phyloP scores from a whole-genome alignment of 53 echinoderm and acorn worm species.

The Echinarachnius parma region DNA sequence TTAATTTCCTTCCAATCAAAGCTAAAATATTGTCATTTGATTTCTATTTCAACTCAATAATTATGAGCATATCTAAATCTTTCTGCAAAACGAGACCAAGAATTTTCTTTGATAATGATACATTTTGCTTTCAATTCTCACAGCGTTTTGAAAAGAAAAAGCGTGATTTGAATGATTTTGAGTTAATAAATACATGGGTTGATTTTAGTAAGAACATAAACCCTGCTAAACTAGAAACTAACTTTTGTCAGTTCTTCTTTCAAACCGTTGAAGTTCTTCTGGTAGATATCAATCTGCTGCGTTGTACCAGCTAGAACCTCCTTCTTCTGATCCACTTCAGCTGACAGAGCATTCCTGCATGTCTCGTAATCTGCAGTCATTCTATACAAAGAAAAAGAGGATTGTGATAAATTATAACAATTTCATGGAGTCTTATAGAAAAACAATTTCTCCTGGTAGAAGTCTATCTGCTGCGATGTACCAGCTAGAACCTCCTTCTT shows the following conservation, averaged over 20 bases:
- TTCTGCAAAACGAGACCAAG: no score
- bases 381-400: constrained; percentile 45
- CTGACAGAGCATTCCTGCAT: constrained; percentile 53
- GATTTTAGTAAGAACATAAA: no score
- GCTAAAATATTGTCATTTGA: no score
- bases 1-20: no score
- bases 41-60: no score
- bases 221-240: no score
- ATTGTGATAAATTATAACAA: not conserved
- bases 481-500: constrained; percentile 69
- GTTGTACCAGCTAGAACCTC: constrained; percentile 68
- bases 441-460: constrained; percentile 58
- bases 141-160: no score
- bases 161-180: no score
- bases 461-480: constrained; percentile 77
- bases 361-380: constrained; percentile 55
- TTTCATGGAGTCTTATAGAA: not conserved
- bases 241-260: constrained; percentile 89
- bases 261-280: constrained; percentile 86
- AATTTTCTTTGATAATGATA: no score
- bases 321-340: constrained; percentile 77
- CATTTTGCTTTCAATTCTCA: no score
- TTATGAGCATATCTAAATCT: no score
- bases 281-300: constrained; percentile 81
- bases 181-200: no score